Percentiles rank a stretch among this genome's conserved stretches.
Conservation (phyloP, 35 echinoderm and acorn worm genomes). For the Anneissia japonica region DNA sequence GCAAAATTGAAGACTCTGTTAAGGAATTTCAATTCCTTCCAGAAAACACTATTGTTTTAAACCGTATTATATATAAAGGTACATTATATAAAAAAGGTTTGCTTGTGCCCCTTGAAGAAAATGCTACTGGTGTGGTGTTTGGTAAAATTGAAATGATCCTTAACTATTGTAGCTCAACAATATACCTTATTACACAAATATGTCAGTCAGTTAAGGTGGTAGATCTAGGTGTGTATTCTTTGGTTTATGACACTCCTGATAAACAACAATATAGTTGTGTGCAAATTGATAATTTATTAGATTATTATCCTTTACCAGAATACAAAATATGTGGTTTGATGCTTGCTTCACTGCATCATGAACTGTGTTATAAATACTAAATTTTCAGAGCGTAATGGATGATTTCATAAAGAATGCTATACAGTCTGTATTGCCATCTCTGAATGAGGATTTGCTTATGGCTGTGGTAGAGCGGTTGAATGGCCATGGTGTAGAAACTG, state of each 20-base stretch:
- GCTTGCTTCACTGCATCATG: not conserved
- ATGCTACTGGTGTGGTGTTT: not conserved
- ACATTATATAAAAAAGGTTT: not conserved
- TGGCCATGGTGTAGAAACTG: not conserved
- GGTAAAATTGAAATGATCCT: conserved; percentile 5
- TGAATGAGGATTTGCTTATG: not conserved
- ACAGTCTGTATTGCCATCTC: not conserved
- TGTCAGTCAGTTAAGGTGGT: not conserved
- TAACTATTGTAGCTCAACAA: not conserved
- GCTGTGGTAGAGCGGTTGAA: not conserved
- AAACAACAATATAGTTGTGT: not conserved
- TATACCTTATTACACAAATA: not conserved
- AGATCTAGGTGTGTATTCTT: conserved; percentile 1
- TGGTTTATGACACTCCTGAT: not conserved
- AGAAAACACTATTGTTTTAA: too few species aligned
- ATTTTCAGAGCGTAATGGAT: not conserved
- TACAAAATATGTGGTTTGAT: conserved; percentile 13
- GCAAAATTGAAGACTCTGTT: too few species aligned
- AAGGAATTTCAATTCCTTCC: too few species aligned
- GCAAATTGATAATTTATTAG: conserved; percentile 7
- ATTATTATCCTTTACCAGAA: not conserved
- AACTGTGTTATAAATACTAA: not conserved
- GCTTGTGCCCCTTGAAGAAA: conserved; percentile 4
- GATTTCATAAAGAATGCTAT: conserved; percentile 12
- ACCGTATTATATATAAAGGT: too few species aligned